Percentiles rank a stretch among this genome's conserved stretches.
These are phyloP conservation scores for Camelus bactrianus DNA, from an alignment of 2,113 vertebrate species.

Conservation along the genomic window DNA sequence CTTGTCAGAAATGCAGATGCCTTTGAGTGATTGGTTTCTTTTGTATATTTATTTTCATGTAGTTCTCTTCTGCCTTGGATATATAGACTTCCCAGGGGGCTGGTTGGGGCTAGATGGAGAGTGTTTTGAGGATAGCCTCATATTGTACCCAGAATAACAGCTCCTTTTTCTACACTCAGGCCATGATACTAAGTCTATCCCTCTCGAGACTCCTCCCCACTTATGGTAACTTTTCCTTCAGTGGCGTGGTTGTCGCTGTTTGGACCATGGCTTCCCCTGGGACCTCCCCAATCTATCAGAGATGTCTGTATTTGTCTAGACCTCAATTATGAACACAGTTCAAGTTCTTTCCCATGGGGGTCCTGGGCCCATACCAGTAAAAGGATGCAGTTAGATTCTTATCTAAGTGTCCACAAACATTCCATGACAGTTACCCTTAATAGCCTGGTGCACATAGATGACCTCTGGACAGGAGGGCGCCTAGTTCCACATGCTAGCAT, in stretches of 20 bases:
- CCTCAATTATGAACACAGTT: slow-evolving; percentile 74
- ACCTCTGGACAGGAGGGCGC: slow-evolving; percentile 65
- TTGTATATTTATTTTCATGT: neutral
- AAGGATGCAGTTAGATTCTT: slow-evolving; percentile 77
- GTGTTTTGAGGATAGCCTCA: slow-evolving; percentile 45
- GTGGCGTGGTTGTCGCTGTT: slow-evolving; percentile 44
- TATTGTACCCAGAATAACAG: slow-evolving; percentile 62
- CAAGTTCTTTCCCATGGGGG: slow-evolving; percentile 77
- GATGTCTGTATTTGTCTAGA: slow-evolving; percentile 80
- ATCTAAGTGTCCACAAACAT: slow-evolving; percentile 78
- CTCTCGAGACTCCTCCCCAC: slow-evolving; percentile 43
- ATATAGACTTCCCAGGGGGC: neutral
- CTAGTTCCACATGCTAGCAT: slow-evolving; percentile 52
- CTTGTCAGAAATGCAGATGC: slow-evolving; percentile 15
- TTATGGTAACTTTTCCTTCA: slow-evolving; percentile 66
- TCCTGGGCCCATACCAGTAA: slow-evolving; percentile 65
- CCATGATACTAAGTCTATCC: slow-evolving; percentile 46
- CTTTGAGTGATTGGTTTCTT: slow-evolving; percentile 33
- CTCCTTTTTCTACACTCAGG: slow-evolving; percentile 24
- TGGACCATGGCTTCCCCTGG: slow-evolving; percentile 69
- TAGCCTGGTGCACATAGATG: slow-evolving; percentile 69
- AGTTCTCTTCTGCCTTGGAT: neutral
- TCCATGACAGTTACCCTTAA: slow-evolving; percentile 74
- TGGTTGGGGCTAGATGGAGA: slow-evolving; percentile 10
- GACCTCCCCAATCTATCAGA: slow-evolving; percentile 69